A percentile compares a stretch with the other conserved stretches of the same genome.
phyloP scores from a whole-genome alignment of 2,888 invertebrate genomes.

The Cerastis leucographa region DNA sequence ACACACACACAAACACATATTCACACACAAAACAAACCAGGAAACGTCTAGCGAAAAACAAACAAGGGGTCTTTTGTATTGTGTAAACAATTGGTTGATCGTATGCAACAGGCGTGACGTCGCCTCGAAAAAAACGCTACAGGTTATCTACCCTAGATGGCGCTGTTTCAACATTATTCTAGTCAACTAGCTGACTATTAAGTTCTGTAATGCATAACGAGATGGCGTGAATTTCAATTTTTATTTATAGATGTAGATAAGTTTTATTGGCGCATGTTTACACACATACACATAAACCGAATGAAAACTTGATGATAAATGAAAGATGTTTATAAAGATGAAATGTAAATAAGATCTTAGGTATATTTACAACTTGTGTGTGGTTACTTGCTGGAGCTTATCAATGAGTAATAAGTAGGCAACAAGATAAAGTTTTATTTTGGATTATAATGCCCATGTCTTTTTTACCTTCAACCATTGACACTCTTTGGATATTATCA shows the following conservation, averaged over 20 bases:
- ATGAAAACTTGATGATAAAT: conserved; percentile 66
- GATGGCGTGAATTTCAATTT: conserved; percentile 76
- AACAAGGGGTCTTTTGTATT: conserved; percentile 90
- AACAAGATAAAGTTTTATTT: conserved; percentile 35
- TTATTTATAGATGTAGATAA: conserved; percentile 60
- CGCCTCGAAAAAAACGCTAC: conserved; percentile 79
- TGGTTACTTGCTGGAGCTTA: conserved; percentile 24
- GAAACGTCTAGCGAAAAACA: conserved; percentile 91
- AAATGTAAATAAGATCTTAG: conserved; percentile 66
- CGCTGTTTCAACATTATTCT: conserved; percentile 59
- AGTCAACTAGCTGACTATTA: conserved; percentile 41
- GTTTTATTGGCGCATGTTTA: conserved; percentile 59
- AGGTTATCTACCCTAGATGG: conserved; percentile 84
- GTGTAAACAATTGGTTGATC: conserved; percentile 89
- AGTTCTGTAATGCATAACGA: conserved; percentile 66
- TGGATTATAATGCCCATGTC: background rate
- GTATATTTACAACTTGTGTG: conserved; percentile 48
- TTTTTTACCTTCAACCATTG: conserved; percentile 11
- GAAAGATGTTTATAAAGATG: conserved; percentile 68
- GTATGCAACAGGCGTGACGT: conserved; percentile 90
- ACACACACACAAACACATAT: conserved; percentile 77
- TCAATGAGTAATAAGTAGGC: conserved; percentile 48
- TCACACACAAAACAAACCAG: conserved; percentile 90
- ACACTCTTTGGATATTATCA: conserved; percentile 3
- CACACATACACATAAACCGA: conserved; percentile 53